phyloP scores from a whole-genome alignment of 2,113 vertebrate species.

The Procavia capensis region DNA sequence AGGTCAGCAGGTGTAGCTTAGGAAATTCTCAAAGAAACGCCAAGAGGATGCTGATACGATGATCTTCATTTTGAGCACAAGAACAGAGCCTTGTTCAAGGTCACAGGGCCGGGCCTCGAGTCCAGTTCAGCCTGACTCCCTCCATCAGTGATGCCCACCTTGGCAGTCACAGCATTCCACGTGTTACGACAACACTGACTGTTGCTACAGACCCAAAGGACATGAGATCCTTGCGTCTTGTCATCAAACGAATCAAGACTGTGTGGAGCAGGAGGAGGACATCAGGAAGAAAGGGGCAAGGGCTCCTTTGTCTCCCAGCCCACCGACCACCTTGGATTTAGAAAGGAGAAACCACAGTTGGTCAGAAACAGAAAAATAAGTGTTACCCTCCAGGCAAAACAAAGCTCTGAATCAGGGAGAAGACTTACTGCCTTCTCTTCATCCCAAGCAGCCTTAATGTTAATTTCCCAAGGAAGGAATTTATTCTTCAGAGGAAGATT shows the following conservation, averaged over 20 bases:
- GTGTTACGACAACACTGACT: not conserved
- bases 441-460: not conserved
- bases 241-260: not conserved
- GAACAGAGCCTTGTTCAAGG: not conserved
- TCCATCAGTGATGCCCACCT: rapidly evolving
- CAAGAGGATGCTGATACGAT: not conserved
- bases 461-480: not conserved
- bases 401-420: not conserved
- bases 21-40: not conserved
- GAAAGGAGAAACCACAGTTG: not conserved
- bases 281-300: not conserved
- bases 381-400: not conserved
- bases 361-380: not conserved
- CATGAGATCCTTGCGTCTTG: not conserved
- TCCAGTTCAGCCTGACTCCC: not conserved
- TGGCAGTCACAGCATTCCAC: too few species aligned
- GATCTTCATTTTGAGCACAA: not conserved
- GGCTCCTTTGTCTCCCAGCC: not conserved
- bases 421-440: not conserved
- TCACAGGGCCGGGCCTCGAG: not conserved
- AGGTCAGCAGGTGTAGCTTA: too few species aligned
- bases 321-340: not conserved
- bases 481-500: not conserved
- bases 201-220: not conserved
- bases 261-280: not conserved